A percentile compares a stretch with the other conserved stretches of the same genome.
Evolutionary conservation across 2,797 vertebrate genomes (phyloP).

Genomic region (Clarias platycephalus): DNA sequence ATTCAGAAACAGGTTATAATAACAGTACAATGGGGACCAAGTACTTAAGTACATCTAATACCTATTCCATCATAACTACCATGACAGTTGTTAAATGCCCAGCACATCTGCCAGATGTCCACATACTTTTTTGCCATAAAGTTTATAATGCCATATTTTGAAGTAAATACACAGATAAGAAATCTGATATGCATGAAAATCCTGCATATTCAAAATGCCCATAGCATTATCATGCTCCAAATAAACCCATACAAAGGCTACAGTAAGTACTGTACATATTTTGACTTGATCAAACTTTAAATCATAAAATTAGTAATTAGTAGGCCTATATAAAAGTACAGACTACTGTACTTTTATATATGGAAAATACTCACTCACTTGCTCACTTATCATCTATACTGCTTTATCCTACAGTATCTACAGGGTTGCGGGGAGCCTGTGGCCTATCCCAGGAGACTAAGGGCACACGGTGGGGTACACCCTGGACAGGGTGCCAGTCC

Average conservation of each 20-base stretch:
- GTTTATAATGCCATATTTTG: not conserved
- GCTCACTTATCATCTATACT: too few relatives aligned
- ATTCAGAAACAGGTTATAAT: too few relatives aligned
- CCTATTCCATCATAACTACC: not conserved
- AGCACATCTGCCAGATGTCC: not conserved
- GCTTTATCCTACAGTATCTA: too few relatives aligned
- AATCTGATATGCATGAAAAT: not conserved
- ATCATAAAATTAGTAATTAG: not conserved
- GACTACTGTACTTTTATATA: not conserved
- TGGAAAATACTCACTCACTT: not conserved
- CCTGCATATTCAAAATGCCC: not conserved
- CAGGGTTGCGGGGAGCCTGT: too few relatives aligned
- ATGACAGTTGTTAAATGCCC: not conserved
- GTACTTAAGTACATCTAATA: too few relatives aligned
- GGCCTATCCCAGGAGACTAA: too few relatives aligned
- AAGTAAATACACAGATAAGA: not conserved
- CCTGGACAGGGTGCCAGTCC: too few relatives aligned
- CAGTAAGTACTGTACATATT: too few relatives aligned
- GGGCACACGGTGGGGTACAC: too few relatives aligned
- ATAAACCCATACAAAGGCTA: too few relatives aligned
- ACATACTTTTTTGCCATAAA: not conserved
- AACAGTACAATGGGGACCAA: too few relatives aligned
- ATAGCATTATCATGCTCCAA: not conserved
- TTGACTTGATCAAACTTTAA: not conserved
- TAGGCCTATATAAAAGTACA: too few relatives aligned